Percentiles rank a stretch among this genome's conserved stretches.
Conservation (phyloP, 2,888 invertebrate species). For the Helicoverpa assulta region DNA sequence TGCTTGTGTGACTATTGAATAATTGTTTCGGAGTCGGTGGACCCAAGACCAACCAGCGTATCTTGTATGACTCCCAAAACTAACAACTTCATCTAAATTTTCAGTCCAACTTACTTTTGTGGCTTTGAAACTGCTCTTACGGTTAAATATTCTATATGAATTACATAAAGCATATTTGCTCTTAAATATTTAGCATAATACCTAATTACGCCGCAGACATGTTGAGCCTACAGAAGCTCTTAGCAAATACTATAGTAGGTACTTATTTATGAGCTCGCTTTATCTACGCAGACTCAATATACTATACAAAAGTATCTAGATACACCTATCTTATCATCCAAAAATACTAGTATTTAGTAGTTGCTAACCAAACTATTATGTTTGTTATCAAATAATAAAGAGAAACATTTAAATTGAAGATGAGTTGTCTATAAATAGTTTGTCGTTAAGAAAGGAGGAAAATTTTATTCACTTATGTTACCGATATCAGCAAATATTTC, state of each 20-base stretch:
- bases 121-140: neutral
- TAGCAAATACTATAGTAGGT: constrained; percentile 48
- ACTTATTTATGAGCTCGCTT: constrained; percentile 36
- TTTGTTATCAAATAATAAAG: constrained; percentile 7
- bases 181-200: constrained; percentile 1
- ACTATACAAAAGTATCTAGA: constrained; percentile 3
- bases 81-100: no score
- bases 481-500: neutral
- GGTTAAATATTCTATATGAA: constrained; percentile 1
- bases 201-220: constrained; percentile 40
- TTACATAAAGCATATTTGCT: neutral
- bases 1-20: no score
- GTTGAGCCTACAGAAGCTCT: constrained; percentile 40
- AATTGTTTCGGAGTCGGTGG: no score
- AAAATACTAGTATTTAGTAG: no score
- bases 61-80: no score
- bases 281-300: constrained; percentile 21
- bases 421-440: neutral
- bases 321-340: neutral
- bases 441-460: neutral
- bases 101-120: neutral
- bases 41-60: no score
- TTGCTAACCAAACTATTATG: neutral
- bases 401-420: neutral
- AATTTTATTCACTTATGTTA: neutral